Evolutionary conservation across 2,113 vertebrate genomes (phyloP).

Genomic region (Amphiprion percula): DNA sequence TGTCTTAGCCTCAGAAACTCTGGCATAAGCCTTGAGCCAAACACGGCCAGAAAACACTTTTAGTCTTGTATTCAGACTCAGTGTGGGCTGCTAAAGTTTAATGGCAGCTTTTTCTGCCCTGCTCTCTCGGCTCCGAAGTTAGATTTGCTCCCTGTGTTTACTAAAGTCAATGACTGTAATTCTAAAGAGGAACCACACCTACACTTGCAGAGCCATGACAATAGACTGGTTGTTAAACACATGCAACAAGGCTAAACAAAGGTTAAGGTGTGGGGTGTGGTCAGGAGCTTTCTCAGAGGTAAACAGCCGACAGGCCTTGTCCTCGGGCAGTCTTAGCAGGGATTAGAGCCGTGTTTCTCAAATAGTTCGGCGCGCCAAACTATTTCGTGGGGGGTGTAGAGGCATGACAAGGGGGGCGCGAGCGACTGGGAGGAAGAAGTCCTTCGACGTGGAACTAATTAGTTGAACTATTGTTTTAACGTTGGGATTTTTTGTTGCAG

Average conservation of each 20-base stretch:
- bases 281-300: conserved; percentile 36
- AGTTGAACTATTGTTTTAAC: no score
- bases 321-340: conserved; percentile 28
- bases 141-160: conserved; percentile 37
- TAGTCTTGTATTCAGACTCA: neutral
- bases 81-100: neutral
- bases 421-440: no score
- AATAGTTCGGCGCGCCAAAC: no score
- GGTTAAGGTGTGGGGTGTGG: conserved; percentile 65
- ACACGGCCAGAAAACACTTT: neutral
- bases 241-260: conserved; percentile 13
- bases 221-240: conserved; percentile 46
- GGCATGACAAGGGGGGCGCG: no score
- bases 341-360: neutral
- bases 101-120: neutral
- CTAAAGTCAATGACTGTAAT: conserved; percentile 56
- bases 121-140: neutral
- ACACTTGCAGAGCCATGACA: conserved; percentile 29
- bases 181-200: conserved; percentile 58
- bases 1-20: conserved; percentile 10
- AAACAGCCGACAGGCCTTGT: conserved; percentile 32
- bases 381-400: no score
- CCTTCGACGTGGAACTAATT: no score
- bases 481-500: no score
- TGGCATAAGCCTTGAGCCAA: no score